phyloP scores from a whole-genome alignment of 2,797 vertebrate species.

The Lepus townsendii region DNA sequence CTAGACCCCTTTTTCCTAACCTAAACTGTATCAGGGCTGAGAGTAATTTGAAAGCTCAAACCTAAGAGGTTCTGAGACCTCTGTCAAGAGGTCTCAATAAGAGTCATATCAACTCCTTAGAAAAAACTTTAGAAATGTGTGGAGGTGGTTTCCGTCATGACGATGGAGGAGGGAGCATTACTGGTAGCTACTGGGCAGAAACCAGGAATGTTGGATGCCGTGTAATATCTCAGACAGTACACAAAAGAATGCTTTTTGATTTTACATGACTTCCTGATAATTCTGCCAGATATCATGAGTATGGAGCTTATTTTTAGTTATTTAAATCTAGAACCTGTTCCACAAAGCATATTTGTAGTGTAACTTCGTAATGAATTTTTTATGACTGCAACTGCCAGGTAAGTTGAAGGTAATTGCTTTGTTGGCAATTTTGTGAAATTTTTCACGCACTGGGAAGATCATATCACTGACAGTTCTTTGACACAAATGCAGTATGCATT shows the following conservation, averaged over 20 bases:
- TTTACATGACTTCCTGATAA: background rate
- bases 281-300: background rate
- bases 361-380: slow-evolving; percentile 2
- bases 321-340: slow-evolving; percentile 5
- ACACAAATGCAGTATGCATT: background rate
- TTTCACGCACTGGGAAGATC: background rate
- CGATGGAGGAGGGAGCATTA: background rate
- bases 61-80: background rate
- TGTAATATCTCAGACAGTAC: background rate
- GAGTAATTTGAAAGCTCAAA: slow-evolving; percentile 45
- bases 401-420: slow-evolving; percentile 27
- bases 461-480: background rate
- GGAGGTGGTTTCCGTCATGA: background rate
- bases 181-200: background rate
- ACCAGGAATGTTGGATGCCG: background rate
- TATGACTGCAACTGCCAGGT: background rate
- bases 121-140: background rate
- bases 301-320: slow-evolving; percentile 43
- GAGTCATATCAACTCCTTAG: background rate
- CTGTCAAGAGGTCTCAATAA: background rate
- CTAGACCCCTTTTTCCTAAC: slow-evolving; percentile 1
- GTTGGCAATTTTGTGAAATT: background rate
- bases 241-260: slow-evolving; percentile 16
- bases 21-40: background rate
- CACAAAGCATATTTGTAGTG: slow-evolving; percentile 21